Evolutionary conservation across 1,140 invertebrate species (phyloP).

Genomic region (Helicoverpa armigera): DNA sequence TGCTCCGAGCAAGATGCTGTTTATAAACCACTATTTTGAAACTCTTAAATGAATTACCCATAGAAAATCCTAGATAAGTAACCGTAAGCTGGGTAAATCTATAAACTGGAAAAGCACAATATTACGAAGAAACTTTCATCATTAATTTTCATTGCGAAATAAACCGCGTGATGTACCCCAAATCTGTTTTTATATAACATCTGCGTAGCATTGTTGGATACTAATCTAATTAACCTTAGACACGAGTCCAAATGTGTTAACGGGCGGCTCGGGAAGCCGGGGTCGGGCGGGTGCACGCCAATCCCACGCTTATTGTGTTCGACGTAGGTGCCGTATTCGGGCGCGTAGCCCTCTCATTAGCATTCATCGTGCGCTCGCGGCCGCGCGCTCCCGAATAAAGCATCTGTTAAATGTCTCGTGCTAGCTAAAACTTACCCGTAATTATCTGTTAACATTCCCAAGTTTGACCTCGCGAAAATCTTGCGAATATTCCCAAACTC

Average conservation of each 20-base stretch:
- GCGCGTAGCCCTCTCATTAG: constrained; percentile 73
- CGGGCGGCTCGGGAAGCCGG: constrained; percentile 72
- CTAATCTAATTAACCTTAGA: constrained; percentile 85
- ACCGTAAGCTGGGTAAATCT: neutral
- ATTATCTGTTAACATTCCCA: constrained; percentile 86
- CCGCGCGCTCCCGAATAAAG: constrained; percentile 82
- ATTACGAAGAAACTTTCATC: constrained; percentile 11
- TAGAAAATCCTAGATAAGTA: too few species aligned
- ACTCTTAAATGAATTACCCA: neutral
- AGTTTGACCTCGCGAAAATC: constrained; percentile 84
- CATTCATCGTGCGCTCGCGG: constrained; percentile 82
- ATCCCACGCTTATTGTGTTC: constrained; percentile 60
- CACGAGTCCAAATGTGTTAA: constrained; percentile 85
- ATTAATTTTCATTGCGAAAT: constrained; percentile 45
- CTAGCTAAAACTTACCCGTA: constrained; percentile 84
- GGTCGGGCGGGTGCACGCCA: constrained; percentile 54
- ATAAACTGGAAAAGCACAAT: constrained; percentile 3
- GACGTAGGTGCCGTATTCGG: constrained; percentile 66
- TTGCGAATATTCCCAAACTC: constrained; percentile 74
- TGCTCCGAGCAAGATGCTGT: constrained; percentile 48
- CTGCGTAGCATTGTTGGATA: constrained; percentile 70
- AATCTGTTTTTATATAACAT: constrained; percentile 66
- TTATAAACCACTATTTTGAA: constrained; percentile 18
- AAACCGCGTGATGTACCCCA: constrained; percentile 47
- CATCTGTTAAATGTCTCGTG: constrained; percentile 86